A percentile compares a stretch with the other conserved stretches of the same genome.
Evolutionary conservation across 2,113 vertebrate genomes (phyloP).

Genomic region (Nematolebias whitei): DNA sequence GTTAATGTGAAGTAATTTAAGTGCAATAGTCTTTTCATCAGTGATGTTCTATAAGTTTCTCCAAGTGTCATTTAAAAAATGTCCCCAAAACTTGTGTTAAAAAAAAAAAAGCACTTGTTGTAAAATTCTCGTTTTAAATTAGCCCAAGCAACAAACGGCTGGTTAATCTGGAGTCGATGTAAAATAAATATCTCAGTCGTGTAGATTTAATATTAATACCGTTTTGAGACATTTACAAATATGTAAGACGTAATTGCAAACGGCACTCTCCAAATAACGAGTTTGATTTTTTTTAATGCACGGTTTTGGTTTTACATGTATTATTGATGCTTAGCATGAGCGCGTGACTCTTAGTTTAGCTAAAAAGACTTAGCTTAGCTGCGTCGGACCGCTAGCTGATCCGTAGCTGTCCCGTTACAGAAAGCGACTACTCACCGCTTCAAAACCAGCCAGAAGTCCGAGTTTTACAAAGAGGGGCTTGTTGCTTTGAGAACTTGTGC

Average conservation of each 20-base stretch:
- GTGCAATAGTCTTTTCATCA: no score
- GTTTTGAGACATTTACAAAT: slow-evolving; percentile 1
- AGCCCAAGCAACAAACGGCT: background rate
- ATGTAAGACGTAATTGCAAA: background rate
- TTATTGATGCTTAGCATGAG: slow-evolving; percentile 1
- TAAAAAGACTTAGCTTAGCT: slow-evolving; percentile 44
- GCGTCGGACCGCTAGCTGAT: slow-evolving; percentile 54
- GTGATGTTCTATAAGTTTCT: no score
- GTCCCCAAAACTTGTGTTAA: no score
- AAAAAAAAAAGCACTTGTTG: no score
- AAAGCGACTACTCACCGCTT: slow-evolving; percentile 53
- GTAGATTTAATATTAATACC: background rate
- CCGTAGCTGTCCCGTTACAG: slow-evolving; percentile 36
- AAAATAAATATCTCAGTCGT: background rate
- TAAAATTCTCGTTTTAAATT: background rate
- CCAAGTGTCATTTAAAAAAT: no score
- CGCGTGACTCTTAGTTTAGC: slow-evolving; percentile 13
- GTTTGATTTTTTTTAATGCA: background rate
- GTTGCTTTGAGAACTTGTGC: slow-evolving; percentile 1
- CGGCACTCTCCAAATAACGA: background rate
- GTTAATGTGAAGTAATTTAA: no score
- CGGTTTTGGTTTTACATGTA: background rate
- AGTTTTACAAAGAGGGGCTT: background rate
- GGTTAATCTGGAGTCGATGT: background rate
- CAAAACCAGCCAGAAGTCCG: background rate